phyloP scores from a whole-genome alignment of 1,140 invertebrate genomes.

The Dendrolimus punctatus region DNA sequence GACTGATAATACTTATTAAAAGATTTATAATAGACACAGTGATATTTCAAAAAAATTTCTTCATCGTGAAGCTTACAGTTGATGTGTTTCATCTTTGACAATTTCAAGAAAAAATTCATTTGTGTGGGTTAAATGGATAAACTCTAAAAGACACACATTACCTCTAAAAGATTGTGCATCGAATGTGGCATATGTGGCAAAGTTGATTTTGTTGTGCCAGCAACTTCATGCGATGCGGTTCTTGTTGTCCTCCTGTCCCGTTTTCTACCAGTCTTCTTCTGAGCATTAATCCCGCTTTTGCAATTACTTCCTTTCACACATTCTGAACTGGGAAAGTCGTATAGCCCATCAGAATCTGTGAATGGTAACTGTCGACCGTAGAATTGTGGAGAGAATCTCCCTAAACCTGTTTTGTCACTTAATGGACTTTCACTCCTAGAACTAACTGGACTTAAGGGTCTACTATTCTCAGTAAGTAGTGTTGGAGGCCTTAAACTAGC shows the following conservation, averaged over 20 bases:
- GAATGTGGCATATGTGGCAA: conserved; percentile 68
- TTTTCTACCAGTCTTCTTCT: conserved; percentile 71
- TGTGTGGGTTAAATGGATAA: too few species aligned
- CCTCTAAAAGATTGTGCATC: conserved; percentile 68
- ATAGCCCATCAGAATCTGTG: conserved; percentile 83
- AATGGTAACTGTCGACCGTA: conserved; percentile 79
- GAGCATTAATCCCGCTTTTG: conserved; percentile 52
- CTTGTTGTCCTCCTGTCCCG: conserved; percentile 59
- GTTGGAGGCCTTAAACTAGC: conserved; percentile 75
- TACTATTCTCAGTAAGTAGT: conserved; percentile 74
- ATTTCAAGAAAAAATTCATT: too few species aligned
- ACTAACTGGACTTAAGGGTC: conserved; percentile 79
- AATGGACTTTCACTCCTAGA: conserved; percentile 84
- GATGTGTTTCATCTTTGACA: too few species aligned
- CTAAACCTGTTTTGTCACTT: conserved; percentile 78
- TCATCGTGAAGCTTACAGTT: too few species aligned
- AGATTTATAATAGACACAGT: too few species aligned
- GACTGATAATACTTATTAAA: too few species aligned
- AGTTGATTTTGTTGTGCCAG: conserved; percentile 63
- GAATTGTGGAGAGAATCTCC: conserved; percentile 79
- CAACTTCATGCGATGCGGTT: conserved; percentile 57
- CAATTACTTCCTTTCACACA: conserved; percentile 64
- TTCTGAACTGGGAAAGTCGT: conserved; percentile 84
- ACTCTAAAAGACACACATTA: conserved; percentile 16
- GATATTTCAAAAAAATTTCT: too few species aligned